Evolutionary conservation across 64 coral and sea anemone genomes (phyloP).

Genomic region (Anthopleura sola): DNA sequence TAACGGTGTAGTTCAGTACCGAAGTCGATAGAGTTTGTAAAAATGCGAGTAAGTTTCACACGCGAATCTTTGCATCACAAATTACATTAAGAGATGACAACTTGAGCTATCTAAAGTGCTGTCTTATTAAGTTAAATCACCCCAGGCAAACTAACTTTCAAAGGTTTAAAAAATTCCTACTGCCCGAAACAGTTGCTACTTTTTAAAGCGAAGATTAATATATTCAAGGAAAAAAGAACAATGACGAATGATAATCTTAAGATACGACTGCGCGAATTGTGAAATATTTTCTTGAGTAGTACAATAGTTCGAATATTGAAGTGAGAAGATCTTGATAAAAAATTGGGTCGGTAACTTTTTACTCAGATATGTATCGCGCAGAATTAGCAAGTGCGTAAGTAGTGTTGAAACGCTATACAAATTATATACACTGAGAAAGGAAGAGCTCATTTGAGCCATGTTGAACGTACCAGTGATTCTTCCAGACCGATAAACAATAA

Average conservation of each 20-base stretch:
- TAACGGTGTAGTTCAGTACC: not conserved
- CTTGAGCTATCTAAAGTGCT: not conserved
- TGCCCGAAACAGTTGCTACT: not conserved
- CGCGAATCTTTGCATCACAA: too few species aligned
- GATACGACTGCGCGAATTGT: not conserved
- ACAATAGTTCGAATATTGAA: not conserved
- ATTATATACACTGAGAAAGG: not conserved
- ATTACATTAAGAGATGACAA: not conserved
- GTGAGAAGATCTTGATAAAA: not conserved
- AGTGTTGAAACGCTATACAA: not conserved
- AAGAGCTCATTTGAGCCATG: too few species aligned
- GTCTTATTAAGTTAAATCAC: not conserved
- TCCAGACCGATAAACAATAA: conserved; percentile 5
- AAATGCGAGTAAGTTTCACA: not conserved
- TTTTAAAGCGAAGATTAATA: not conserved
- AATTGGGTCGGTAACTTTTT: not conserved
- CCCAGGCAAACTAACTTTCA: not conserved
- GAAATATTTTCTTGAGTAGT: not conserved
- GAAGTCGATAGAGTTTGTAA: not conserved
- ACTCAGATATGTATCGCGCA: not conserved
- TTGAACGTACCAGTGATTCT: too few species aligned
- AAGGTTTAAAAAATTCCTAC: not conserved
- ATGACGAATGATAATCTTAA: not conserved
- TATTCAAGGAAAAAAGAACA: not conserved
- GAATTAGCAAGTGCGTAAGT: not conserved